phyloP scores from a whole-genome alignment of 1,140 invertebrate genomes.

The Caenorhabditis tropicalis region DNA sequence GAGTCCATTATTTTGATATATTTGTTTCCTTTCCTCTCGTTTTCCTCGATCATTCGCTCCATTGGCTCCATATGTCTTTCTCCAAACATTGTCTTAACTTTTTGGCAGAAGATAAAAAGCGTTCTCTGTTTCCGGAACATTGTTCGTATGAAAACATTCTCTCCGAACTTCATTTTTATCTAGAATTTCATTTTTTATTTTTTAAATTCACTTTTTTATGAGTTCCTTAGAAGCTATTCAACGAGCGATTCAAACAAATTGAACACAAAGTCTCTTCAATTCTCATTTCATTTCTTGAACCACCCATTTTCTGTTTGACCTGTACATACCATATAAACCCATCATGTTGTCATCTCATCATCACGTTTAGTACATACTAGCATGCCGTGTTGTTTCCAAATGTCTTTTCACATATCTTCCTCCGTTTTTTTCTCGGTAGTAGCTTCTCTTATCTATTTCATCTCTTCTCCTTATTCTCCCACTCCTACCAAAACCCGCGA shows the following conservation, averaged over 20 bases:
- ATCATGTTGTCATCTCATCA: slow-evolving; percentile 34
- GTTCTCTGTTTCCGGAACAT: slow-evolving; percentile 1
- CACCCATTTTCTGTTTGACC: background rate
- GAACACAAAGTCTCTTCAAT: background rate
- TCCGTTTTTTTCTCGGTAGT: background rate
- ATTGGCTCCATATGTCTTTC: slow-evolving; percentile 38
- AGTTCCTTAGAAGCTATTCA: too few species aligned
- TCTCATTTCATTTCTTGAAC: background rate
- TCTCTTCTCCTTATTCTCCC: background rate
- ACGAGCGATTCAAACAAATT: too few species aligned
- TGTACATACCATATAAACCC: slow-evolving; percentile 30
- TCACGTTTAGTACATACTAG: slow-evolving; percentile 36
- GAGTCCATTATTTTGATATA: slow-evolving; percentile 45
- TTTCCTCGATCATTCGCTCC: slow-evolving; percentile 18
- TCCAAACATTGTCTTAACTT: background rate
- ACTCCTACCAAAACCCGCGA: slow-evolving; percentile 8
- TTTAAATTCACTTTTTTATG: too few species aligned
- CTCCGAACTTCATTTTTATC: background rate
- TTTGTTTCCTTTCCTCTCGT: slow-evolving; percentile 1
- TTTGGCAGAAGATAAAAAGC: background rate
- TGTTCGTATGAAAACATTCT: background rate
- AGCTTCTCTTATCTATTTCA: slow-evolving; percentile 33
- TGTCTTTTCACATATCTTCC: slow-evolving; percentile 29
- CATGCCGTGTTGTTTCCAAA: background rate
- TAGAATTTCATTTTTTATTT: background rate